A percentile compares a stretch with the other conserved stretches of the same genome.
phyloP scores from a whole-genome alignment of 2,888 invertebrate species.

The Dicranocentrus wangi region DNA sequence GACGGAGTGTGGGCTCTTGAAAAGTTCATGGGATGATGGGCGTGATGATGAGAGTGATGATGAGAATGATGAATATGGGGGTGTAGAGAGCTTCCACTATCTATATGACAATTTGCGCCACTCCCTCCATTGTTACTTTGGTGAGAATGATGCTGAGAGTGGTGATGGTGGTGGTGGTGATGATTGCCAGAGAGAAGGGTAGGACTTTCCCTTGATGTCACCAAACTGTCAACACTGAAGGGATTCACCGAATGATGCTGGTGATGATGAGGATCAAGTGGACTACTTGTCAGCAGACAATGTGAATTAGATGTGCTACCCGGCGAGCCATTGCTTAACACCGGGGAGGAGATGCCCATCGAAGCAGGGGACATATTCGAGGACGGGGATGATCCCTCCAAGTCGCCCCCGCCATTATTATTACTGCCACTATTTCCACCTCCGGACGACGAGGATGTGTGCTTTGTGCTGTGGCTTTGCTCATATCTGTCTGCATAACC shows the following conservation, averaged over 20 bases:
- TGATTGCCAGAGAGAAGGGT: constrained; percentile 50
- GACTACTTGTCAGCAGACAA: constrained; percentile 64
- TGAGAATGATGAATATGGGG: constrained; percentile 54
- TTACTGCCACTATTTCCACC: constrained; percentile 40
- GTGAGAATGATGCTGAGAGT: constrained; percentile 50
- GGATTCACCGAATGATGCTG: constrained; percentile 75
- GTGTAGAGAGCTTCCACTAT: constrained; percentile 34
- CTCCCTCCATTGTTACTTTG: constrained; percentile 27
- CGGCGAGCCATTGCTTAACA: constrained; percentile 63
- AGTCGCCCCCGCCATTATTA: constrained; percentile 34
- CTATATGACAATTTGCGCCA: constrained; percentile 36
- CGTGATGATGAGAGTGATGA: constrained; percentile 56
- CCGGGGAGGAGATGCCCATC: constrained; percentile 68
- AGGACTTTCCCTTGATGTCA: constrained; percentile 76
- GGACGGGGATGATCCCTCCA: constrained; percentile 56
- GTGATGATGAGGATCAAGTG: constrained; percentile 63
- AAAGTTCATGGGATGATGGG: constrained; percentile 64
- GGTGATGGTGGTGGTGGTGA: constrained; percentile 41
- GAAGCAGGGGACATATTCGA: constrained; percentile 69
- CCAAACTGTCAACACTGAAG: constrained; percentile 80
- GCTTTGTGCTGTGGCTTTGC: constrained; percentile 53
- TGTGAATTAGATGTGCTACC: constrained; percentile 63
- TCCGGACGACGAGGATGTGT: constrained; percentile 9
- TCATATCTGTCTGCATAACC: constrained; percentile 63
- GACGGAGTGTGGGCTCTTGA: constrained; percentile 65